Conservation (phyloP, 2,113 vertebrate genomes). For the Dromaius novaehollandiae region DNA sequence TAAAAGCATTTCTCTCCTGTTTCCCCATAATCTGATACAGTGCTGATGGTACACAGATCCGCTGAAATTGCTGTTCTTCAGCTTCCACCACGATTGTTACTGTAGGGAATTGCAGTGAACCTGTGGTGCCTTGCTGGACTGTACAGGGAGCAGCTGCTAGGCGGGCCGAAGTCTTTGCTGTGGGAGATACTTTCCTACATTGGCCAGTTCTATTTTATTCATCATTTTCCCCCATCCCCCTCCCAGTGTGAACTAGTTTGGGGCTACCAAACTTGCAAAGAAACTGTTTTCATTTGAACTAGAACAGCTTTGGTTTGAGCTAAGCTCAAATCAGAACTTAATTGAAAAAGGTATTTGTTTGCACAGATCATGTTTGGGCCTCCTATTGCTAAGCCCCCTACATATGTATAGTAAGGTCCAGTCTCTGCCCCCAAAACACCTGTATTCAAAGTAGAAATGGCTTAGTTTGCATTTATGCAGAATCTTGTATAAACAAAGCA, state of each 20-base stretch:
- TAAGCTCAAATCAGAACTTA: background rate
- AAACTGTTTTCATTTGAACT: no score
- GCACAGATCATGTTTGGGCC: background rate
- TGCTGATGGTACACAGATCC: background rate
- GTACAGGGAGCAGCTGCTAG: background rate
- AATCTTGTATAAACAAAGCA: background rate
- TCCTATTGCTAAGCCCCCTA: background rate
- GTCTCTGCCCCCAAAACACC: background rate
- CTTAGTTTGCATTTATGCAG: background rate
- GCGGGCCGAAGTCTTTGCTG: no score
- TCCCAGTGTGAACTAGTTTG: no score
- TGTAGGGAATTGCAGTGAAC: background rate
- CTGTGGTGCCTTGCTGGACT: background rate
- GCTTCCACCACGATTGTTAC: background rate
- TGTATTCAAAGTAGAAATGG: background rate
- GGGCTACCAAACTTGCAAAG: no score
- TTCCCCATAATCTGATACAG: background rate
- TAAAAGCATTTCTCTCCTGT: background rate
- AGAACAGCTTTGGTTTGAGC: no score
- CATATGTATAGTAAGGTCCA: rapidly evolving
- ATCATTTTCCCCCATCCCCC: no score
- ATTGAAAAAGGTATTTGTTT: no score
- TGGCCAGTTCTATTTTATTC: no score
- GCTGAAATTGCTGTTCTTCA: background rate
- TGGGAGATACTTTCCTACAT: no score